Conservation (phyloP, 2,113 vertebrate genomes). For the Orcinus orca region DNA sequence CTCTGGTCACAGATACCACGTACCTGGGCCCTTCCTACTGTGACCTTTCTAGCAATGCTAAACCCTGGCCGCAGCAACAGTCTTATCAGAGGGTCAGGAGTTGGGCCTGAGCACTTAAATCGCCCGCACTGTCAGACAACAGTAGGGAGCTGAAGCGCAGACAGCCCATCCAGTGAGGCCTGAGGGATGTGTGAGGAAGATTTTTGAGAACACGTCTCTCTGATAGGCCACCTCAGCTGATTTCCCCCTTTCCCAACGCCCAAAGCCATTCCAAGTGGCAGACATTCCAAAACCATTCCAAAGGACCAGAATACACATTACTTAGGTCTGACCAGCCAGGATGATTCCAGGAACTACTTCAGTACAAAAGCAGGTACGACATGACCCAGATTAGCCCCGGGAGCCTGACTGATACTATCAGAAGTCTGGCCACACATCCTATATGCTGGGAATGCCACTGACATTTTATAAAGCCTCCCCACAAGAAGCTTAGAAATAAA, state of each 20-base stretch:
- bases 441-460: not conserved
- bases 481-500: not conserved
- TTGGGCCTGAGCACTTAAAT: not conserved
- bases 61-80: not conserved
- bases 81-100: not conserved
- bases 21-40: not conserved
- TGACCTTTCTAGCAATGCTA: not conserved
- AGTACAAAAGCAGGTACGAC: not conserved
- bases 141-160: not conserved
- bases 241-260: not conserved
- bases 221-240: not conserved
- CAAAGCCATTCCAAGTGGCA: not conserved
- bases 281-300: not conserved
- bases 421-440: not conserved
- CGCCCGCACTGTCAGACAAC: not conserved
- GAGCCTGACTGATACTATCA: not conserved
- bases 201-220: not conserved
- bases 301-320: not conserved
- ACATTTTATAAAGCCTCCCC: conserved; percentile 44
- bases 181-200: not conserved
- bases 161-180: not conserved
- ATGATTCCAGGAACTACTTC: not conserved
- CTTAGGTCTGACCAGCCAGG: not conserved
- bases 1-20: not conserved
- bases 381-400: not conserved